Evolutionary conservation across 2,888 invertebrate genomes (phyloP), one percentile per base, ranked within the genome.

Genomic region (Cactoblastis cactorum): DNA sequence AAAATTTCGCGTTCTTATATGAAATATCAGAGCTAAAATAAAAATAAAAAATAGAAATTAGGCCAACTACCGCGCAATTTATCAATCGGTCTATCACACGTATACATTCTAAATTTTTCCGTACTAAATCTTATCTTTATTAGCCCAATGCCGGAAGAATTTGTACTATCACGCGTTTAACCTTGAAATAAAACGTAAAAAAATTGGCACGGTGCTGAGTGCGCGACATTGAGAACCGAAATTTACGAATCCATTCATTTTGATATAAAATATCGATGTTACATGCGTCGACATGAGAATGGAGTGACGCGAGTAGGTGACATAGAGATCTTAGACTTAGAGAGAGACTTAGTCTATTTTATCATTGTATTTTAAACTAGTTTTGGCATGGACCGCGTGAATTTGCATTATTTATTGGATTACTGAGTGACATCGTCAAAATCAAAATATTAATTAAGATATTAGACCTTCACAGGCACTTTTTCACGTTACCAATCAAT

Each of bases 231-330:
- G 74, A 71, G 64, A 65, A 61, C 52, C 65, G 67, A 71, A 37
- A 74, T 74, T 71, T 73, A 73, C 68, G 69, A 65, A 67, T 69
- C 77, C 76, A 80, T 79, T 79, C 77, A 78, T 71, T 80, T 77
- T 75, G 71, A 74, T 73, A 53, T 43, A 68, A 65, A 69, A 67
- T n/a, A n/a, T n/a, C n/a, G n/a, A 68, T 67, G 65, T 61, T 56
- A 53, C 48, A 58, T 43, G 55, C 53, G 56, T 53, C 43, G 38
- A 57, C 54, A 68, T 58, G 63, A 58, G 59, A 61, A 54, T 57
- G 50, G 59, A 59, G 60, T 65, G 69, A 67, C 72, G 67, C 63
- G 65, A 63, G 61, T 17, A 3, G 22, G 4, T 22, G 28, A 2
- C 28, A 28, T 28, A 43, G 43, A 43, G 28, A 28, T 9, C 8